Percentiles rank a stretch among this genome's conserved stretches.
These are phyloP conservation scores for Harpalus rufipes DNA, from an alignment of 2,888 invertebrate genomes.

Conservation along the genomic window DNA sequence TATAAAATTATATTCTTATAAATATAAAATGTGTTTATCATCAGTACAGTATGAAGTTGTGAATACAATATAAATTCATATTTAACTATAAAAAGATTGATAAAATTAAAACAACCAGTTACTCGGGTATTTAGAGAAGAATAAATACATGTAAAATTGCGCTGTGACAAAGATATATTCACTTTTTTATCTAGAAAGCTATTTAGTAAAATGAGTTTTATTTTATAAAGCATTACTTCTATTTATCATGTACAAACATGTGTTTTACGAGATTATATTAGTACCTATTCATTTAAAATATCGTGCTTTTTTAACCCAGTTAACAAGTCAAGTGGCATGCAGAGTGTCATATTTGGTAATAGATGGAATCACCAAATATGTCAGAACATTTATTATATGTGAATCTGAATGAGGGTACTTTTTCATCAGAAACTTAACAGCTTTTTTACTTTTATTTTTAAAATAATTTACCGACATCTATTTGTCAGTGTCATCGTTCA, in stretches of 20 bases:
- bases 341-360: background rate
- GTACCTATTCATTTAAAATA: slow-evolving; percentile 39
- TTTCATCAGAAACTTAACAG: background rate
- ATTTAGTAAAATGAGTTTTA: slow-evolving; percentile 44
- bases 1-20: too few relatives aligned
- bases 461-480: background rate
- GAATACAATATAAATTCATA: too few relatives aligned
- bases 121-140: background rate
- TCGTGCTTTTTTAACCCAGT: slow-evolving; percentile 27
- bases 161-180: slow-evolving; percentile 41
- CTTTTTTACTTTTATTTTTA: background rate
- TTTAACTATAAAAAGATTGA: background rate
- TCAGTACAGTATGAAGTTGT: too few relatives aligned
- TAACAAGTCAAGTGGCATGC: background rate
- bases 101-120: background rate
- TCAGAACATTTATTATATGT: background rate
- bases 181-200: slow-evolving; percentile 51
- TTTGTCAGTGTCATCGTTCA: background rate
- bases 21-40: too few relatives aligned
- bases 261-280: slow-evolving; percentile 32
- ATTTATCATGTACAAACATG: slow-evolving; percentile 49
- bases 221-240: slow-evolving; percentile 34
- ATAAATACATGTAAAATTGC: slow-evolving; percentile 8
- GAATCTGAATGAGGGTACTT: background rate
- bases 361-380: background rate